A percentile compares a stretch with the other conserved stretches of the same genome.
Evolutionary conservation across 2,888 invertebrate species (phyloP).

Genomic region (Cancer borealis): DNA sequence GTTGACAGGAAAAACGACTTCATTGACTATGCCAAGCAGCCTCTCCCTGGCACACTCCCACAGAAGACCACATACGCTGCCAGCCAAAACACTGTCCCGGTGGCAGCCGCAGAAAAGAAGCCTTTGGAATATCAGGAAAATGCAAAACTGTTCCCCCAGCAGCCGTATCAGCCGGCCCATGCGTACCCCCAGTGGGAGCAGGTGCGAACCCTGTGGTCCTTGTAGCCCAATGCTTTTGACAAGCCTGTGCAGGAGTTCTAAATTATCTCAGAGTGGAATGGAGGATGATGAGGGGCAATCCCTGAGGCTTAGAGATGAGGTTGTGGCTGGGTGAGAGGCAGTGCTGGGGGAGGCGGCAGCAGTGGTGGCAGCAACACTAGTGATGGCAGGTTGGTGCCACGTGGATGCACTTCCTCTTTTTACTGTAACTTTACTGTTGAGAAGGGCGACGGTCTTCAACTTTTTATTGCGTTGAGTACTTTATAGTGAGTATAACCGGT

Average conservation of each 20-base stretch:
- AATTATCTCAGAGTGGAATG: background rate
- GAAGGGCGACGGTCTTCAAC: background rate
- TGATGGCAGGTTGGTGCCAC: background rate
- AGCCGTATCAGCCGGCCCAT: conserved; percentile 67
- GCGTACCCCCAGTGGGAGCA: conserved; percentile 72
- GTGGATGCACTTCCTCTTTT: background rate
- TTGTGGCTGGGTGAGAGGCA: conserved; percentile 30
- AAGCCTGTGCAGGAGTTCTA: conserved; percentile 20
- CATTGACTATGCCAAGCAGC: conserved; percentile 63
- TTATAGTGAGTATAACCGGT: background rate
- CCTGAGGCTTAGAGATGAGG: conserved; percentile 22
- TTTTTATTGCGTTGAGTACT: conserved; percentile 12
- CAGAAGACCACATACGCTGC: conserved; percentile 60
- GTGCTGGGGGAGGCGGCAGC: background rate
- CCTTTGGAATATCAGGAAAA: conserved; percentile 55
- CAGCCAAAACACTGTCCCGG: conserved; percentile 55
- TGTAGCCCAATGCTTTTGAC: conserved; percentile 63
- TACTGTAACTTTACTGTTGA: background rate
- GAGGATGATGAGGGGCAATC: background rate
- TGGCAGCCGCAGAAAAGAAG: conserved; percentile 62
- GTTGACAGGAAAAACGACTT: conserved; percentile 64
- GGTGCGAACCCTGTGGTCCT: conserved; percentile 68
- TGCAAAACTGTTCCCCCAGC: conserved; percentile 63
- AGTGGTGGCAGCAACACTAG: background rate
- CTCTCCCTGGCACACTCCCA: background rate